These are phyloP conservation scores for Pogonocherus hispidulus DNA, from an alignment of 2,888 invertebrate genomes.

Conservation along the genomic window DNA sequence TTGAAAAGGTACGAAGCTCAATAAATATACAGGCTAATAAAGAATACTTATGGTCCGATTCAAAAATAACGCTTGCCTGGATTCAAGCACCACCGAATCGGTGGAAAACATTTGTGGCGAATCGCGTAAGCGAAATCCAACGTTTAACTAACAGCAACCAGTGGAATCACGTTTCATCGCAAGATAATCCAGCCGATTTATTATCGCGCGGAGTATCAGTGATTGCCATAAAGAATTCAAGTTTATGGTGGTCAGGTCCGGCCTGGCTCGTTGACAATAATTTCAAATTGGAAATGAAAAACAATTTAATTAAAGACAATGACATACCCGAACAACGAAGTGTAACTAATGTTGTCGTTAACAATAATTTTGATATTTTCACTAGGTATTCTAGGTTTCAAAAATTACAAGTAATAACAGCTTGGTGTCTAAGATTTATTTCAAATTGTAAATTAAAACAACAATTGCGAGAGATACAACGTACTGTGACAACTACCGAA, in stretches of 20 bases:
- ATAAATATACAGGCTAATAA: conserved; percentile 12
- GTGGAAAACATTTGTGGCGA: conserved; percentile 24
- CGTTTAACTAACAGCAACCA: neutral
- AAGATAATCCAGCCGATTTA: conserved; percentile 2
- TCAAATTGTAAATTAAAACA: neutral
- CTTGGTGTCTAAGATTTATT: neutral
- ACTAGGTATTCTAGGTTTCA: neutral
- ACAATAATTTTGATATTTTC: neutral
- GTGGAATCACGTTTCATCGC: neutral
- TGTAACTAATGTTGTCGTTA: neutral
- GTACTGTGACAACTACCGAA: neutral
- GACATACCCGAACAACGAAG: neutral
- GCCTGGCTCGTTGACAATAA: neutral
- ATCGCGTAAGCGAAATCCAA: conserved; percentile 14
- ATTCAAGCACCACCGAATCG: neutral
- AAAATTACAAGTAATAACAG: neutral
- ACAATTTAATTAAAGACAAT: neutral
- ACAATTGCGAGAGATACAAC: neutral
- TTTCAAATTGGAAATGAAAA: neutral
- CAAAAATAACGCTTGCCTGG: conserved; percentile 29
- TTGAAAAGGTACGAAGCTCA: neutral
- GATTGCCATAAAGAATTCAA: neutral
- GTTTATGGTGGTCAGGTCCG: neutral
- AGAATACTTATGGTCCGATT: conserved; percentile 23
- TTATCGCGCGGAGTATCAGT: neutral